Evolutionary conservation across 2,113 vertebrate genomes (phyloP).

Genomic region (Antigone vipio): DNA sequence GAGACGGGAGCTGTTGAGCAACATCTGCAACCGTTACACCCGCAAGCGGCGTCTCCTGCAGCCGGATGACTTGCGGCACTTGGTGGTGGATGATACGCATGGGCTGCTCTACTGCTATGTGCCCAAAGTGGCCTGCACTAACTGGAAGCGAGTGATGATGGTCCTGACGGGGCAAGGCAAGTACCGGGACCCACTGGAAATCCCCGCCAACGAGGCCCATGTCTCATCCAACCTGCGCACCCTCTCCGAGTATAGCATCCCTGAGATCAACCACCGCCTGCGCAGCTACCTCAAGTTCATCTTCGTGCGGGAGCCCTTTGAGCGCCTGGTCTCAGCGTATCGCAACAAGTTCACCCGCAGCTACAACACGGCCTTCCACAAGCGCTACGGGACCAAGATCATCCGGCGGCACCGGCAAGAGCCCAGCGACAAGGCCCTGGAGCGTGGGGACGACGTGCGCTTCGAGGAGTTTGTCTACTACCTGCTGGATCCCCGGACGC

Average conservation of each 20-base stretch:
- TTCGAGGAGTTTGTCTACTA: conserved; percentile 95
- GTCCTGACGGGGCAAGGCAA: conserved; percentile 83
- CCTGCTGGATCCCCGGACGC: conserved; percentile 88
- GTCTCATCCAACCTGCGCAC: conserved; percentile 82
- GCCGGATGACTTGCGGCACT: conserved; percentile 86
- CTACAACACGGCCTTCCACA: conserved; percentile 91
- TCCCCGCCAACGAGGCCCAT: conserved; percentile 88
- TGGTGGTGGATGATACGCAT: conserved; percentile 88
- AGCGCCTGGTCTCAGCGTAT: conserved; percentile 92
- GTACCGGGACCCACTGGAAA: conserved; percentile 77
- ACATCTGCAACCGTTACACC: conserved; percentile 81
- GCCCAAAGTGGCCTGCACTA: conserved; percentile 94
- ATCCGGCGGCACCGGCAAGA: conserved; percentile 82
- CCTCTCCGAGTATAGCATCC: conserved; percentile 83
- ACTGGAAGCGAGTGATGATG: conserved; percentile 95
- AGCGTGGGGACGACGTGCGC: conserved; percentile 85
- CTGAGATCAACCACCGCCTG: conserved; percentile 88
- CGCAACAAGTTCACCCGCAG: conserved; percentile 91
- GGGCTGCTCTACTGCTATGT: conserved; percentile 93
- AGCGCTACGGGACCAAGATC: conserved; percentile 90
- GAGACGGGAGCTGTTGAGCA: conserved; percentile 81
- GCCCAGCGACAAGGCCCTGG: conserved; percentile 78
- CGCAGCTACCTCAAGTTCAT: conserved; percentile 92
- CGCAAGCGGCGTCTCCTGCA: conserved; percentile 82
- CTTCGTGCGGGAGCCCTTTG: conserved; percentile 92